These are phyloP conservation scores for Salvelinus namaycush DNA, from an alignment of 2,113 vertebrate species.

Conservation along the genomic window DNA sequence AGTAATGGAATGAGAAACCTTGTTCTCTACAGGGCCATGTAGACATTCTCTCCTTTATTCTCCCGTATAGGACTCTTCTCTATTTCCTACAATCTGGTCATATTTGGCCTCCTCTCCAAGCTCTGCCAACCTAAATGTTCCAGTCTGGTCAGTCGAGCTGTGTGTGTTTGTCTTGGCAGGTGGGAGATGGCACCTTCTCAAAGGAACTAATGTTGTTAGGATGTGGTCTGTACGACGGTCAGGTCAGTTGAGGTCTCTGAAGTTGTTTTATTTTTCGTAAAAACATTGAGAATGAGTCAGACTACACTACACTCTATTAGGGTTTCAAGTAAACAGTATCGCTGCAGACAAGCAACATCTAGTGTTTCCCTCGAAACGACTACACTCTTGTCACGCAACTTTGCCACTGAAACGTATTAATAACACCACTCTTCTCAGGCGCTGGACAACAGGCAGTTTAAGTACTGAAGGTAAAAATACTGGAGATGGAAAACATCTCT, in stretches of 20 bases:
- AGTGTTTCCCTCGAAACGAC: too few relatives aligned
- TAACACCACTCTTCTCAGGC: too few relatives aligned
- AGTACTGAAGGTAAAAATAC: too few relatives aligned
- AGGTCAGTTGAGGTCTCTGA: background rate
- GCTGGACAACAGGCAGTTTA: too few relatives aligned
- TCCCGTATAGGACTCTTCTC: background rate
- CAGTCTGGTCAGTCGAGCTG: background rate
- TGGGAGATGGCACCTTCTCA: background rate
- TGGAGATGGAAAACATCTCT: too few relatives aligned
- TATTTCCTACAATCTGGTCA: background rate
- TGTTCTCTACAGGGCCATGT: background rate
- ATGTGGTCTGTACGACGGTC: background rate
- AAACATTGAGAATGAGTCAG: background rate
- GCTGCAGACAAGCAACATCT: too few relatives aligned
- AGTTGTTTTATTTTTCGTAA: background rate
- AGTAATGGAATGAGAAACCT: background rate
- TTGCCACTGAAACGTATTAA: too few relatives aligned
- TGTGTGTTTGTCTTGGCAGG: slow-evolving; percentile 4
- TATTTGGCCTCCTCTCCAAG: background rate
- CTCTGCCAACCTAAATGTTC: background rate
- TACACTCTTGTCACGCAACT: too few relatives aligned
- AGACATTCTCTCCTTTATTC: background rate
- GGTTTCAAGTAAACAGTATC: background rate
- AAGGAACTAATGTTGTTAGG: background rate
- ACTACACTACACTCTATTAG: background rate